A percentile compares a stretch with the other conserved stretches of the same genome.
phyloP scores from a whole-genome alignment of 2,797 vertebrate species.

The Gymnodraco acuticeps region DNA sequence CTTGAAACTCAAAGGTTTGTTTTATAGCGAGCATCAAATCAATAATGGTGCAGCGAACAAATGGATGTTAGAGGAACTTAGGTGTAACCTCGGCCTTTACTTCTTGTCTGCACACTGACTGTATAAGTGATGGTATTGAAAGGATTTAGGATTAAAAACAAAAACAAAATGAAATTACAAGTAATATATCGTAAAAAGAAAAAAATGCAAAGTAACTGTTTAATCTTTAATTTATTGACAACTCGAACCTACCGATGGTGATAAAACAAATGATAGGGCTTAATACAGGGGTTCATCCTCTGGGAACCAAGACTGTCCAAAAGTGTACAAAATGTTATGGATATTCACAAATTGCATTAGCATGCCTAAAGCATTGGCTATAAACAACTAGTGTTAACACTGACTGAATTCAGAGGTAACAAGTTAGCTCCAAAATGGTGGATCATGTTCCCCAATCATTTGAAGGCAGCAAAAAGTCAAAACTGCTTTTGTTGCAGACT shows the following conservation, averaged over 20 bases:
- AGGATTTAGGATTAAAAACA: neutral
- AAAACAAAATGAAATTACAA: too few species aligned
- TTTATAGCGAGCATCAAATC: constrained; percentile 43
- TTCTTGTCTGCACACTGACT: constrained; percentile 30
- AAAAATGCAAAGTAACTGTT: too few species aligned
- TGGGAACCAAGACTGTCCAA: neutral
- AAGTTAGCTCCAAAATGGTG: too few species aligned
- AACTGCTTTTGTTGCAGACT: too few species aligned
- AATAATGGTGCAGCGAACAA: constrained; percentile 44
- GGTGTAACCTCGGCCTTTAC: constrained; percentile 45
- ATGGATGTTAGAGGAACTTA: constrained; percentile 23
- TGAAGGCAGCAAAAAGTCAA: too few species aligned
- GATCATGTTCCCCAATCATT: too few species aligned
- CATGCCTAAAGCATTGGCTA: neutral
- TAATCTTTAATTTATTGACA: neutral
- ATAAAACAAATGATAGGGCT: neutral
- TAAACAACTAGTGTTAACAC: neutral
- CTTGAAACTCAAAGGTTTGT: constrained; percentile 52
- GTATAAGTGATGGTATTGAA: constrained; percentile 38
- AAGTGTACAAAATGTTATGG: neutral
- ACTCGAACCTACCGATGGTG: neutral
- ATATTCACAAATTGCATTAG: neutral
- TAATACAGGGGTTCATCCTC: neutral
- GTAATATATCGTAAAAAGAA: too few species aligned
- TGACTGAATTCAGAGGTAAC: neutral